Percentiles rank a stretch among this genome's conserved stretches.
These are phyloP conservation scores for Drosophila melanocephala DNA, from an alignment of 2,888 invertebrate species.

Conservation along the genomic window DNA sequence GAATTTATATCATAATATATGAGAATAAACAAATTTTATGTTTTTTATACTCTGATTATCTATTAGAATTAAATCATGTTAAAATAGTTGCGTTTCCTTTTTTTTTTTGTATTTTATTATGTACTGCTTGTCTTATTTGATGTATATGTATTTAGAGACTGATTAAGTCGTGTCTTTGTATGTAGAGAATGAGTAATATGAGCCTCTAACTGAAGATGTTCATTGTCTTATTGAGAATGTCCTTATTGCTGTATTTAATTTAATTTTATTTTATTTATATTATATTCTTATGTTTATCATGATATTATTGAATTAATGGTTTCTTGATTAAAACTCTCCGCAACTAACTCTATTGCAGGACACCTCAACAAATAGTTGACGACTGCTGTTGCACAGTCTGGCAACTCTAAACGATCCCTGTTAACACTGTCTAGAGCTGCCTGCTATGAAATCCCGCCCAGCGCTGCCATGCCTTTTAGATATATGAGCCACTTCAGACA, in stretches of 20 bases:
- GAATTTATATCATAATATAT: not conserved
- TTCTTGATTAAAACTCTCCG: not conserved
- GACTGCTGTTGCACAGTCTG: not conserved
- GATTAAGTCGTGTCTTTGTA: not conserved
- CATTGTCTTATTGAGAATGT: not conserved
- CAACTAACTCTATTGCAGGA: not conserved
- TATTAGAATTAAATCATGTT: not conserved
- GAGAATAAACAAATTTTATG: no score
- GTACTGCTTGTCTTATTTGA: not conserved
- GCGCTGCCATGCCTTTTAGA: not conserved
- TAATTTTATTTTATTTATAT: not conserved
- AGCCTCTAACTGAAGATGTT: not conserved
- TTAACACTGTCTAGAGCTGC: not conserved
- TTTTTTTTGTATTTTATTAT: not conserved
- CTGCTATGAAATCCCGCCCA: not conserved
- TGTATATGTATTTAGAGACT: not conserved
- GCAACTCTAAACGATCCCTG: not conserved
- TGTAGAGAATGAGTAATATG: not conserved
- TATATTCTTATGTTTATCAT: not conserved
- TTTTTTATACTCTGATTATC: no score
- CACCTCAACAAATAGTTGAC: not conserved
- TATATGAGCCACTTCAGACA: not conserved
- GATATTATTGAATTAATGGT: not conserved
- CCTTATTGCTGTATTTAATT: not conserved
- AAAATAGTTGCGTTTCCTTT: not conserved